A percentile compares a stretch with the other conserved stretches of the same genome.
Conservation (phyloP, 2,797 vertebrate genomes). For the Sternarchorhynchus goeldii region DNA sequence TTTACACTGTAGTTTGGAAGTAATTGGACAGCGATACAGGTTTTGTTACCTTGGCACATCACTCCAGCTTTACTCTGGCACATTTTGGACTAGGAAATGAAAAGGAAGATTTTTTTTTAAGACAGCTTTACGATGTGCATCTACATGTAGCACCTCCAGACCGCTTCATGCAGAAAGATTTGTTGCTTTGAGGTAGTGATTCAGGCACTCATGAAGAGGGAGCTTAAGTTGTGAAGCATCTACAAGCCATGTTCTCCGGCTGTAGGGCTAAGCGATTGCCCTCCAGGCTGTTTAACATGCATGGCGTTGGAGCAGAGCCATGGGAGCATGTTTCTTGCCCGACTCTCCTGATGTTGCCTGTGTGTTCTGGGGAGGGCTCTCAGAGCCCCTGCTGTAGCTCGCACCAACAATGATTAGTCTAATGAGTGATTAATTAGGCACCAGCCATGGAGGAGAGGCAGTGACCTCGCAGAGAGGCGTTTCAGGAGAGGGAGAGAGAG, state of each 20-base stretch:
- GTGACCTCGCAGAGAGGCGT: constrained; percentile 51
- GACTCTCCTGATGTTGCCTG: constrained; percentile 35
- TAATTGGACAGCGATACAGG: neutral
- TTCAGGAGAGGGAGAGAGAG: constrained; percentile 4
- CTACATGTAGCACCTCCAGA: neutral
- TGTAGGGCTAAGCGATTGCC: constrained; percentile 46
- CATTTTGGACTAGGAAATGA: neutral
- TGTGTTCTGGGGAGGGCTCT: constrained; percentile 39
- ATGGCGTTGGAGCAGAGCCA: constrained; percentile 40
- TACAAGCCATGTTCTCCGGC: constrained; percentile 34
- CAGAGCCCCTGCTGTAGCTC: constrained; percentile 43
- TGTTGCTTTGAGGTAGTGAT: constrained; percentile 20
- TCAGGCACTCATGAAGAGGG: constrained; percentile 29
- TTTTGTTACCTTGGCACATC: neutral
- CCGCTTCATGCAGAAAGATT: constrained; percentile 12
- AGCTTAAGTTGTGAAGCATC: constrained; percentile 42
- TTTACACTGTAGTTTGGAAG: constrained; percentile 13
- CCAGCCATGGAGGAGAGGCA: constrained; percentile 50
- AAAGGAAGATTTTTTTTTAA: neutral
- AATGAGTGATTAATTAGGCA: constrained; percentile 63
- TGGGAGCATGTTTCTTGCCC: constrained; percentile 45
- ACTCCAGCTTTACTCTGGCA: neutral
- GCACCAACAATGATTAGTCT: constrained; percentile 65
- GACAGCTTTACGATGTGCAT: neutral
- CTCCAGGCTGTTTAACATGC: constrained; percentile 49